Evolutionary conservation across 2,113 vertebrate genomes (phyloP), one percentile per base, ranked within the genome.

Genomic region (Hirundichthys speculiger): DNA sequence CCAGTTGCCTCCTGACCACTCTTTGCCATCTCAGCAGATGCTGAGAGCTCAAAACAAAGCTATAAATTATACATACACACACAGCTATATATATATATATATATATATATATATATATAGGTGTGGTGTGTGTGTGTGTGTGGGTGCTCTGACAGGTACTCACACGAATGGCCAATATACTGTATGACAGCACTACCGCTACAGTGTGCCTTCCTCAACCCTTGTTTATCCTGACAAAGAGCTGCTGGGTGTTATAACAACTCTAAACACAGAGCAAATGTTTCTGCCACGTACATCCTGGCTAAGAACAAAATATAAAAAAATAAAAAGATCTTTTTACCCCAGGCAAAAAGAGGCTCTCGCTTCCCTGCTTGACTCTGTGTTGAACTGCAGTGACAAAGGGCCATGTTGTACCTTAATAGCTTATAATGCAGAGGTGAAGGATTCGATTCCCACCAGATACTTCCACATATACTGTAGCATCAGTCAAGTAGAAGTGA

Each of bases 211-310:
- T 25, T 56, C 68, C 73, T 53, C 64, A 52, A 64, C 54, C 34
- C 73, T 71, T 73, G 66, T 78, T 75, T 65, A 60, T 62, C 64
- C 79, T 48, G 71, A 78, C 70, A 72, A 77, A 82, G n/a, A n/a
- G 71, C 87, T 34, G 70, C 80, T 80, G 78, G 73, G 73, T 64
- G 64, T 65, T 64, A 66, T 73, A 77, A 76, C 63, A 77, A 54
- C 70, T 48, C 56, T 75, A 75, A 86, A 74, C 83, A 85, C 59
- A 79, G 47, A 77, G 82, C 45, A 69, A 80, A 79, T 61, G 67
- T 56, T 10, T 67, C 69, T 64, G 70, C 81, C 80, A 86, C 82
- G 64, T 21, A 12, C 62, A 70, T 46, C 69, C 65, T 40, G 38
- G 51, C 30, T 34, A 7, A 6, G 11, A 34, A 34, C 7, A 34